Conservation (phyloP, 2,113 vertebrate genomes). For the Python bivittatus region DNA sequence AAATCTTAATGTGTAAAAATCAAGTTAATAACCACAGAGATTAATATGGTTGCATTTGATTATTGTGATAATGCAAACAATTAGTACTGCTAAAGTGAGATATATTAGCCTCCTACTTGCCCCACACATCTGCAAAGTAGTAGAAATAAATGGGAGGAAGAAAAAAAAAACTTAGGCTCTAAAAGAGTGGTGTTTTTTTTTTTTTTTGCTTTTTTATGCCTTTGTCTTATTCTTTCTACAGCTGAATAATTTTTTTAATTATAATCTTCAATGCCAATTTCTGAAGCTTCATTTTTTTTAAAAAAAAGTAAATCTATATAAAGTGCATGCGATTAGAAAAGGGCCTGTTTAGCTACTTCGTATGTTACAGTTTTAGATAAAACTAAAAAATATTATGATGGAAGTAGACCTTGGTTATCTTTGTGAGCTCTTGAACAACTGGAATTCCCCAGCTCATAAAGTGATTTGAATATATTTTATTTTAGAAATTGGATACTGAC, state of each 20-base stretch:
- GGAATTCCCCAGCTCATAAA: neutral
- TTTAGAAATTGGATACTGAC: neutral
- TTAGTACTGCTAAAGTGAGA: slow-evolving; percentile 80
- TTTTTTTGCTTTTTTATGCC: slow-evolving; percentile 45
- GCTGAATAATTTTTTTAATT: slow-evolving; percentile 71
- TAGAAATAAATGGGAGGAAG: slow-evolving; percentile 74
- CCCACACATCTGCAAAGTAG: slow-evolving; percentile 73
- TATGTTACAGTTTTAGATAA: neutral
- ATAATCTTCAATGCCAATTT: slow-evolving; percentile 62
- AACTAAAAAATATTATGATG: neutral
- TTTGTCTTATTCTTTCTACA: slow-evolving; percentile 70
- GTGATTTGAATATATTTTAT: neutral
- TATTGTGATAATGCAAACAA: slow-evolving; percentile 85
- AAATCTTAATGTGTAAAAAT: slow-evolving; percentile 87
- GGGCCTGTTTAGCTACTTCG: neutral
- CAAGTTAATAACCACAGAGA: slow-evolving; percentile 84
- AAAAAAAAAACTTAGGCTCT: slow-evolving; percentile 53
- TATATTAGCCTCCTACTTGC: slow-evolving; percentile 76
- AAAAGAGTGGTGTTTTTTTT: slow-evolving; percentile 56
- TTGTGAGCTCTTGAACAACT: neutral
- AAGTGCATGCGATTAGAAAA: neutral
- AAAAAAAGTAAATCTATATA: neutral
- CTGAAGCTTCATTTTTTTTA: slow-evolving; percentile 50
- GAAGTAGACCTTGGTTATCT: neutral
- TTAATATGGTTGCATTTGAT: slow-evolving; percentile 85